These are phyloP conservation scores for Peribatodes rhomboidaria DNA, from an alignment of 2,888 invertebrate genomes.

Conservation along the genomic window DNA sequence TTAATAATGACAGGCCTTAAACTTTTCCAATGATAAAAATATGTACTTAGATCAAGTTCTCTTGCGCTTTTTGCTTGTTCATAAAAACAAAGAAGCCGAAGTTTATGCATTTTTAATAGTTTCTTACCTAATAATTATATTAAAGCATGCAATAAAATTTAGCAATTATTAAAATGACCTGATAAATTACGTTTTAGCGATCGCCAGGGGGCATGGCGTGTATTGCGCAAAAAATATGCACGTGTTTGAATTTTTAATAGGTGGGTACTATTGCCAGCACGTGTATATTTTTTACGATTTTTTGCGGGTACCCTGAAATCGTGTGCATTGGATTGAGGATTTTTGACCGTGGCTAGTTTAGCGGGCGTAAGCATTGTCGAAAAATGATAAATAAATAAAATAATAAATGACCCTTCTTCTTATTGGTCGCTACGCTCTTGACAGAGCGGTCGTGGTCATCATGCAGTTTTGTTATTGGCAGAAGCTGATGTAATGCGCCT, in stretches of 20 bases:
- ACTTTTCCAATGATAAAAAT: too few species aligned
- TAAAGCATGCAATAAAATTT: not conserved
- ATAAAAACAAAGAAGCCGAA: not conserved
- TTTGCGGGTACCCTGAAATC: not conserved
- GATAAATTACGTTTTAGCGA: not conserved
- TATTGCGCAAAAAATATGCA: not conserved
- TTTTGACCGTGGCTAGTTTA: not conserved
- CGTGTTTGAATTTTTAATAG: not conserved
- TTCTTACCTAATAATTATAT: not conserved
- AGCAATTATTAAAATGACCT: not conserved
- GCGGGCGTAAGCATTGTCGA: not conserved
- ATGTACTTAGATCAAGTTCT: too few species aligned
- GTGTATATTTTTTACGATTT: not conserved
- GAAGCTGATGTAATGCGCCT: too few species aligned
- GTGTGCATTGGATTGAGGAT: slow-evolving; percentile 2
- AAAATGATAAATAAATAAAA: too few species aligned
- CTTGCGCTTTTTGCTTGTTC: not conserved
- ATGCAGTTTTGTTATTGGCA: too few species aligned
- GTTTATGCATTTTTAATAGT: not conserved
- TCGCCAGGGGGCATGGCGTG: not conserved
- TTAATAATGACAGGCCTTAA: too few species aligned
- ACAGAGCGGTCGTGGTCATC: too few species aligned
- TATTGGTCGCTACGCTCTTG: too few species aligned
- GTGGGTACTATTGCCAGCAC: not conserved
- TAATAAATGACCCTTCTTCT: too few species aligned